These are phyloP conservation scores for Trissonchulus latispiculum DNA, from an alignment of 2,888 invertebrate genomes.

Conservation along the genomic window DNA sequence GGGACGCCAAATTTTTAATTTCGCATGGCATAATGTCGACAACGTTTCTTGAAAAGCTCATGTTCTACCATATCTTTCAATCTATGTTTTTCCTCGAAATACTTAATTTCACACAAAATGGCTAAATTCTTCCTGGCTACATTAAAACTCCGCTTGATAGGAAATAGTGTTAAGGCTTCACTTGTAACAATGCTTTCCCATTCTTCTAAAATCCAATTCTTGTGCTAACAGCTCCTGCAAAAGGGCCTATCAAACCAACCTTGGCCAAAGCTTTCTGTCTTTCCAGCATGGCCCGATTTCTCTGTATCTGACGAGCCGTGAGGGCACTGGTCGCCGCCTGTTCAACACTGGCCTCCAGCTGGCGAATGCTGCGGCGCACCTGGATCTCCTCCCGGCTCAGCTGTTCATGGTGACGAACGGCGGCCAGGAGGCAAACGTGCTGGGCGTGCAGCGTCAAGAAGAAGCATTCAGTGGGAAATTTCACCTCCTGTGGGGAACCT, in stretches of 20 bases:
- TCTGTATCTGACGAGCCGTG: background rate
- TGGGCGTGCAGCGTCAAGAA: conserved; percentile 87
- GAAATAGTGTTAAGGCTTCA: background rate
- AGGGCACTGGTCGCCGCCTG: conserved; percentile 6
- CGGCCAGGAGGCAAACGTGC: conserved; percentile 78
- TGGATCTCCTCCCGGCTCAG: conserved; percentile 27
- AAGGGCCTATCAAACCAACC: background rate
- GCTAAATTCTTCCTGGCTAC: no score
- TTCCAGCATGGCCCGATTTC: conserved; percentile 5
- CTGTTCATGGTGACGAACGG: conserved; percentile 62
- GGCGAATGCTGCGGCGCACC: background rate
- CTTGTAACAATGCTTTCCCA: no score
- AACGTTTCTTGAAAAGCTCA: no score
- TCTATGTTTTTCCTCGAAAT: background rate
- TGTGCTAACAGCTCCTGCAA: no score
- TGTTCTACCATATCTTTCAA: no score
- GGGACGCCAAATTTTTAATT: no score
- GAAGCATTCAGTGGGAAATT: conserved; percentile 90
- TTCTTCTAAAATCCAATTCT: no score
- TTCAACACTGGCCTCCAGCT: conserved; percentile 1
- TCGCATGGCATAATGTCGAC: no score
- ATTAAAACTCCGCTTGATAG: no score
- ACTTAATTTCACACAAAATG: background rate
- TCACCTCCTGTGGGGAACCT: no score
- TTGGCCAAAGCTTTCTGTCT: background rate